Base-by-base conservation (phyloP, 2,113 vertebrate species). In the Odobenus rosmarus region DNA sequence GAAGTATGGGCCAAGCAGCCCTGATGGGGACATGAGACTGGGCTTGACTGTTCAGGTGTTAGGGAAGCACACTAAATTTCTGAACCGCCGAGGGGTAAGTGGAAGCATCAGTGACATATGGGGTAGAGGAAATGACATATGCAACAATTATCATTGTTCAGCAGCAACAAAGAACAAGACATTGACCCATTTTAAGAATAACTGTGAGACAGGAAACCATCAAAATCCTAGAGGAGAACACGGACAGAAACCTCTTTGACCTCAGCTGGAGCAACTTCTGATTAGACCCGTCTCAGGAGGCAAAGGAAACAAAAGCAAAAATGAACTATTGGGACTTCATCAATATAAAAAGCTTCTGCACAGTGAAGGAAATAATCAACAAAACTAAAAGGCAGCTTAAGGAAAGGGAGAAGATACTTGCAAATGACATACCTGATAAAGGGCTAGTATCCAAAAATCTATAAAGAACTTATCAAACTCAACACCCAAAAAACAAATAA, bases 41-140 rank as follows among this genome's bases (percentile, higher is more conserved):
- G 14, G 36, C 3, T 36, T 4, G 53, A 13, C n/a, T 53, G 21
- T 33, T 62, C 42, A 57, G n/a, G 31, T 33, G 51, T 3, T 1
- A 0, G 36, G 39, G 19, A 92, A 13, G 1, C 13, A 79, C 31
- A 24, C 6, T 55, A 14, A 33, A 36, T 74, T 89, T 89, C 46
- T 53, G 57, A 61, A 51, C 1, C 12, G 4, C 7, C 12, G 31
- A 89, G n/a, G 46, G 33, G 33, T 61, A 13, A 6, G 0, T 0
- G 7, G 59, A 46, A 7, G 4, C 83, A 7, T 69, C 26, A 1
- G 26, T 10, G 11, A 59, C 16, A 8, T 5, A 6, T 1, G 4
- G 36, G 4, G 21, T 12, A 8, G 55, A 67, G 31, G 62, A 16
- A 49, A 28, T 1, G 67, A 81, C 39, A 1, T 6, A 1, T 15